phyloP scores from a whole-genome alignment of 1,140 invertebrate genomes.

The Panulirus ornatus region DNA sequence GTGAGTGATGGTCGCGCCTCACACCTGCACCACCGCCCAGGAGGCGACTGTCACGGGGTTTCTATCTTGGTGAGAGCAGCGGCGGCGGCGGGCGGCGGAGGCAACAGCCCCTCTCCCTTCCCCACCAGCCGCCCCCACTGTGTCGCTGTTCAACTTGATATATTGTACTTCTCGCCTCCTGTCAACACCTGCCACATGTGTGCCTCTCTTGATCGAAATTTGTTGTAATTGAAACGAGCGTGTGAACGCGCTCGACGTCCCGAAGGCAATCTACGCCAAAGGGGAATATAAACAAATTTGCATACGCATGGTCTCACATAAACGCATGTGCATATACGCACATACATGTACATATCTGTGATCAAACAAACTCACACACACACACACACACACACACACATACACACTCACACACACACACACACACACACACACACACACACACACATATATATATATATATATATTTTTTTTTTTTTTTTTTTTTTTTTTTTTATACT shows the following conservation, averaged over 20 bases:
- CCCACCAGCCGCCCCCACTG: background rate
- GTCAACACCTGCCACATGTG: background rate
- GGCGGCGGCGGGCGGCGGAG: background rate
- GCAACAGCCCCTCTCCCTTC: background rate
- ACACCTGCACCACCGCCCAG: slow-evolving; percentile 7
- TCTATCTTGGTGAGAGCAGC: background rate
- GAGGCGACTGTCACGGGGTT: background rate
- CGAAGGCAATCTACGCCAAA: too few relatives aligned
- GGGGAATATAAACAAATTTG: background rate
- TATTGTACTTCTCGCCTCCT: background rate
- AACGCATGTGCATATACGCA: slow-evolving; percentile 4
- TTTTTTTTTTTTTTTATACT: too few relatives aligned
- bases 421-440: too few relatives aligned
- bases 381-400: too few relatives aligned
- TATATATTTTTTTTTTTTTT: too few relatives aligned
- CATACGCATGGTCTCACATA: background rate
- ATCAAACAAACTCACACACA: too few relatives aligned
- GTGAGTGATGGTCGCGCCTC: slow-evolving; percentile 41
- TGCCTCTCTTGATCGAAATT: too few relatives aligned
- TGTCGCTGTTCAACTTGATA: background rate
- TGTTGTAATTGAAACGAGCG: too few relatives aligned
- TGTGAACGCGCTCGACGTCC: too few relatives aligned
- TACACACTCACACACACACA: too few relatives aligned
- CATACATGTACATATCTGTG: background rate
- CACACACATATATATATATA: too few relatives aligned